Base-by-base conservation (phyloP, 2,113 vertebrate genomes). In the Notechis scutatus region DNA sequence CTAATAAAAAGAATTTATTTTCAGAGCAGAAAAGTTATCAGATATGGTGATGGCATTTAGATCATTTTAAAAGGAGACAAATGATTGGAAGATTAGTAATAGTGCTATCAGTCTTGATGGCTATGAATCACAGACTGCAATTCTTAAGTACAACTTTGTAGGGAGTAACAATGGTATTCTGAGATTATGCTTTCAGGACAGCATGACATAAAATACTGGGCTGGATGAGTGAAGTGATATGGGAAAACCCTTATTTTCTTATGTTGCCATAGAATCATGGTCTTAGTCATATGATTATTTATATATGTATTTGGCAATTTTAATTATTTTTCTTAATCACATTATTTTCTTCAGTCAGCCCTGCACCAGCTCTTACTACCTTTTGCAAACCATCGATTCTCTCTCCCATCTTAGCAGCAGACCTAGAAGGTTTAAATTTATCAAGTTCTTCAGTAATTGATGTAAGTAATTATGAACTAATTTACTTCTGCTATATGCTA, bases 361-460 rank as follows among this genome's bases (percentile, higher is more conserved):
- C 96, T 29, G 92, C 96, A 21, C 94, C 96, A 18, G 90, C 96
- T 94, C 96, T 98, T 29, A 93, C 97, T 88, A 95, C 91, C 42
- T 74, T 97, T 90, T 97, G 98, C 87, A 97, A 95, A 88, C 90
- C 98, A 91, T 93, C 96, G 57, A 81, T 97, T 95, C 86, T 99
- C 90, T 98, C 98, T 92, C 96, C 98, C 0, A 98, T 98, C 93
- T 96, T 99, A 95, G 95, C 98, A 95, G 98, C 98, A 23, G 99
- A 99, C 97, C 97, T 99, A 11, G 98, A 99, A 95, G 99, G 99
- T 89, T 98, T 99, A 88, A 98, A 98, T 85, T 97, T 99, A 56
- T 98, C 98, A 5, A 95, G 95, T 93, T 95, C 98, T 92, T 97
- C 98, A 20, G 89, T 98, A 95, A 97, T 99, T 94, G 98, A 97